These are phyloP conservation scores for Rhabditoides inermis DNA, from an alignment of 2,888 invertebrate genomes.

Conservation along the genomic window DNA sequence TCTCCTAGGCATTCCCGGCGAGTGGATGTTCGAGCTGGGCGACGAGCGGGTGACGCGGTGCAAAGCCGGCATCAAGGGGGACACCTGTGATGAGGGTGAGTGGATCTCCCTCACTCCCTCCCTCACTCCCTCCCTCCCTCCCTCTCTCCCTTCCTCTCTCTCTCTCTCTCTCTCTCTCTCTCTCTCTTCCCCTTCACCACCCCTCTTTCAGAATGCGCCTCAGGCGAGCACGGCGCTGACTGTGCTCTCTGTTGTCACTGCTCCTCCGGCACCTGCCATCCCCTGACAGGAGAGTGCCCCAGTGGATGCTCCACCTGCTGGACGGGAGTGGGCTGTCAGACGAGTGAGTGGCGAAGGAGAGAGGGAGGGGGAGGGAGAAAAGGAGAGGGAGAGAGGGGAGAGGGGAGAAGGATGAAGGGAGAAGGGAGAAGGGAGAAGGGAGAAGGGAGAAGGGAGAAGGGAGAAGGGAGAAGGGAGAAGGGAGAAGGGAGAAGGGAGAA, in stretches of 20 bases:
- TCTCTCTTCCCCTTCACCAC: background rate
- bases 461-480: background rate
- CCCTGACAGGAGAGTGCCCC: conserved; percentile 44
- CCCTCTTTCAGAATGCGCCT: conserved; percentile 36
- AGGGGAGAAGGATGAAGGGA: background rate
- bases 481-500: conserved; percentile 15
- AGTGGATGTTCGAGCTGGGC: conserved; percentile 51
- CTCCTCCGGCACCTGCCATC: conserved; percentile 38
- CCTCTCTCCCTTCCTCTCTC: background rate
- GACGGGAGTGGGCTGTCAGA: conserved; percentile 40
- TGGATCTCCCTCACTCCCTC: no score
- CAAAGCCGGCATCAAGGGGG: conserved; percentile 51
- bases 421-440: conserved; percentile 42
- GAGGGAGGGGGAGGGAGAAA: background rate
- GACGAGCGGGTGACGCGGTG: conserved; percentile 40
- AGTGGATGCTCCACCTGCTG: conserved; percentile 44
- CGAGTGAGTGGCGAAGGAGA: conserved; percentile 20
- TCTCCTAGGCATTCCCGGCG: conserved; percentile 50
- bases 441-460: conserved; percentile 24
- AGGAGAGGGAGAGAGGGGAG: conserved; percentile 1
- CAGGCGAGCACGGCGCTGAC: conserved; percentile 51
- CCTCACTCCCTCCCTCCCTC: no score
- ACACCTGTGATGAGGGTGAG: conserved; percentile 50
- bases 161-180: background rate
- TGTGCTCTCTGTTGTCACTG: conserved; percentile 51